These are phyloP conservation scores for Tetramorium alpestre DNA, from an alignment of 1,140 invertebrate genomes.

Conservation along the genomic window DNA sequence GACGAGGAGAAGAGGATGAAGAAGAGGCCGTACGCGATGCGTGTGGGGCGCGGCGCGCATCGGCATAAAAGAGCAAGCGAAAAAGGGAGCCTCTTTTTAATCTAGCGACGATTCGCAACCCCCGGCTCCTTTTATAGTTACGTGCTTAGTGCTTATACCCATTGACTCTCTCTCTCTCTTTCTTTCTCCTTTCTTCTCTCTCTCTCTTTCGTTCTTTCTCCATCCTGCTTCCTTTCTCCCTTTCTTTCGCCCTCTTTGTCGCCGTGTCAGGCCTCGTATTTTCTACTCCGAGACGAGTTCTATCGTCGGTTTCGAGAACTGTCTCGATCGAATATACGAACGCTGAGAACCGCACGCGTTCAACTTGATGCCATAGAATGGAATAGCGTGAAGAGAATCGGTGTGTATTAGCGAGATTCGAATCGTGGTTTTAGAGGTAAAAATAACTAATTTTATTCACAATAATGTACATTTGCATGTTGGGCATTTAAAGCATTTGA, in stretches of 20 bases:
- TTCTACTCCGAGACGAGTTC: conserved; percentile 41
- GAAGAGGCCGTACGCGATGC: conserved; percentile 64
- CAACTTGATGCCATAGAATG: neutral
- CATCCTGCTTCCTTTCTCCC: neutral
- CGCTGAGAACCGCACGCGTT: conserved; percentile 18
- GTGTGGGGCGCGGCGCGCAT: conserved; percentile 74
- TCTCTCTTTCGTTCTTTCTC: neutral
- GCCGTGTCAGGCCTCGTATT: conserved; percentile 49
- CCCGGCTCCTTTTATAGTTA: conserved; percentile 84
- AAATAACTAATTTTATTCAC: neutral
- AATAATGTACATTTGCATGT: neutral
- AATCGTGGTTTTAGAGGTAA: neutral
- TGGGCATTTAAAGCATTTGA: neutral
- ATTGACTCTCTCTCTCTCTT: conserved; percentile 74
- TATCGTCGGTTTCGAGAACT: conserved; percentile 45
- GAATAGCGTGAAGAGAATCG: neutral
- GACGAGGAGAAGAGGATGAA: conserved; percentile 17
- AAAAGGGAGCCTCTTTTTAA: conserved; percentile 85
- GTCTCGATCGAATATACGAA: conserved; percentile 8
- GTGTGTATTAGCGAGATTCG: neutral
- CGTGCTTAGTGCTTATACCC: conserved; percentile 84
- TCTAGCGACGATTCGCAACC: conserved; percentile 85
- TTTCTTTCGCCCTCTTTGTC: conserved; percentile 57
- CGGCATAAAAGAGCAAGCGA: conserved; percentile 84
- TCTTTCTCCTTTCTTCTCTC: neutral